Base-by-base conservation (phyloP, 2,797 vertebrate species). In the Smutsia temminckii region DNA sequence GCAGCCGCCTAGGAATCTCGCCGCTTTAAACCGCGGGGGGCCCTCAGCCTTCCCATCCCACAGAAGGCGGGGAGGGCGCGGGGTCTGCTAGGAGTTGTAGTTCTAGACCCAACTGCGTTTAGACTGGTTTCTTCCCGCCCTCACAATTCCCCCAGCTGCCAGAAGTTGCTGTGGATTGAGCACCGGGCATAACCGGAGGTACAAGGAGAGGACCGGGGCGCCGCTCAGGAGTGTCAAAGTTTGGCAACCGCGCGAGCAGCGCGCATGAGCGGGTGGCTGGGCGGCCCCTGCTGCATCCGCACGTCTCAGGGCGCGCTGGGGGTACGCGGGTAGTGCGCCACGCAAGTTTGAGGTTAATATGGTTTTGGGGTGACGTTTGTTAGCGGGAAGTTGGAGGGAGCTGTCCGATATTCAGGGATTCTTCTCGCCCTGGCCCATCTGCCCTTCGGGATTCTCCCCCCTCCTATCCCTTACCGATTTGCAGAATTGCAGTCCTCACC, bases 51-150 rank as follows among this genome's bases (percentile, higher is more conserved):
- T 85, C 93, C 96, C 72, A 69, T 5, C 7, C 42, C 42, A 46
- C 14, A 53, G 25, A 1, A 12, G 85, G 95, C 68, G 57, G 37
- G 23, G 59, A 9, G 13, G 0, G 55, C 49, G 90, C 74, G 20
- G 20, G 25, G 23, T 14, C 85, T 84, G 5, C 81, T 63, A 96
- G 97, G 92, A 95, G 75, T 68, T 97, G 97, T 89, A 96, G 97
- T 97, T 92, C 55, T 8, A 3, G 10, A 9, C 2, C 29, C 1
- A 0, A 23, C 16, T 0, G 7, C 27, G 20, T 21, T 40, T 34
- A 3, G 4, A 29, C 13, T 37, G 0, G 14, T 37, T 63, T 68
- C 6, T 49, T n/a, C 5, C 4, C 0, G 23, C 1, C 4, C 66
- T 5, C 10, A 32, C 4, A 0, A 18, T 46, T 1, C 0, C 14